phyloP scores from a whole-genome alignment of 2,113 vertebrate genomes.

The Boulengeromyrus knoepffleri region DNA sequence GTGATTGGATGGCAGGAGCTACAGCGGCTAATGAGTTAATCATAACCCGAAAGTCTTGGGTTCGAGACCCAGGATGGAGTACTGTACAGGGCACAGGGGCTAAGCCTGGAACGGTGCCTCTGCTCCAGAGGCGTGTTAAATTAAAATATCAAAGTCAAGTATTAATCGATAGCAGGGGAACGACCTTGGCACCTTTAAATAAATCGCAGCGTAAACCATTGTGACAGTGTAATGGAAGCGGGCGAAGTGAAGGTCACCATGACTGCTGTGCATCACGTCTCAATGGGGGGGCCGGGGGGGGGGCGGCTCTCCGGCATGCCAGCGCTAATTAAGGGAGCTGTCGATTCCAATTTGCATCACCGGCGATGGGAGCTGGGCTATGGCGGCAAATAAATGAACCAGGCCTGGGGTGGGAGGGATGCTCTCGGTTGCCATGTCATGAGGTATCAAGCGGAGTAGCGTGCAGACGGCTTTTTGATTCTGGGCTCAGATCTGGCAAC shows the following conservation, averaged over 20 bases:
- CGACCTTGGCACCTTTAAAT: background rate
- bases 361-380: background rate
- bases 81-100: background rate
- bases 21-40: background rate
- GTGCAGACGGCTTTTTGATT: background rate
- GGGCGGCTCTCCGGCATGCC: background rate
- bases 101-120: background rate
- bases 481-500: background rate
- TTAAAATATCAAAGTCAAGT: background rate
- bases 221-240: background rate
- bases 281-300: background rate
- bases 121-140: background rate
- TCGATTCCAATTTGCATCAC: conserved; percentile 14
- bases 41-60: background rate
- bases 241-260: background rate
- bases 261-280: background rate
- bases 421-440: background rate
- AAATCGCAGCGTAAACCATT: background rate
- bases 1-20: background rate
- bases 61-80: background rate
- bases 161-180: background rate
- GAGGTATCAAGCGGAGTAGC: background rate
- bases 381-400: background rate
- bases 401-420: background rate
- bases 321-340: conserved; percentile 7